Evolutionary conservation across 1,140 invertebrate species (phyloP).

Genomic region (Popillia japonica): DNA sequence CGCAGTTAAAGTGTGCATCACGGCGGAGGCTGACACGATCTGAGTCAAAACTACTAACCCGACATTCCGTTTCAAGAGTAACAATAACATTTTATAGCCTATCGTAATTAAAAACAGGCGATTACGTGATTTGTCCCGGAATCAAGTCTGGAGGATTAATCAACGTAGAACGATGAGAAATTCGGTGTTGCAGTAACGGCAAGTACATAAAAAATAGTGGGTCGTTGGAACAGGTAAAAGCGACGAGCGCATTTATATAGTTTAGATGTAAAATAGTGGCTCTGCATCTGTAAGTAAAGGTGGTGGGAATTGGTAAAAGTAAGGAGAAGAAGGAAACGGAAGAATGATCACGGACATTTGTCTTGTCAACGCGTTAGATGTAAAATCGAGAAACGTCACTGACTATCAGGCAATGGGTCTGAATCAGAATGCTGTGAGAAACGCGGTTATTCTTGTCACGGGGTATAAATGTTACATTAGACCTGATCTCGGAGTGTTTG

Average conservation of each 20-base stretch:
- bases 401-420: constrained; percentile 44
- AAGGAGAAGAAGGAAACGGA: constrained; percentile 40
- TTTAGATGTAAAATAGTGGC: constrained; percentile 42
- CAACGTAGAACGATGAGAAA: not conserved
- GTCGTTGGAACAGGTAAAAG: constrained; percentile 10
- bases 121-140: not conserved
- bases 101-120: not conserved
- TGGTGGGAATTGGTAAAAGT: constrained; percentile 21
- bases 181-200: not conserved
- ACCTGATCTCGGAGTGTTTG: constrained; percentile 48
- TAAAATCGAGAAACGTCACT: constrained; percentile 42
- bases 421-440: constrained; percentile 40
- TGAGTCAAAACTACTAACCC: too few relatives aligned
- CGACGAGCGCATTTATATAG: constrained; percentile 30
- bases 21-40: too few relatives aligned
- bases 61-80: too few relatives aligned
- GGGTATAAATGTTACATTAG: constrained; percentile 48
- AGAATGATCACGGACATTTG: constrained; percentile 44
- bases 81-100: too few relatives aligned
- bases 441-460: constrained; percentile 30
- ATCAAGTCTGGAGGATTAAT: too few relatives aligned
- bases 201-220: not conserved
- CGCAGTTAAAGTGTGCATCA: too few relatives aligned
- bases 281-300: not conserved
- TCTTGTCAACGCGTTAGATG: constrained; percentile 42